Evolutionary conservation across 2,797 vertebrate genomes (phyloP).

Genomic region (Cottoperca gobio): DNA sequence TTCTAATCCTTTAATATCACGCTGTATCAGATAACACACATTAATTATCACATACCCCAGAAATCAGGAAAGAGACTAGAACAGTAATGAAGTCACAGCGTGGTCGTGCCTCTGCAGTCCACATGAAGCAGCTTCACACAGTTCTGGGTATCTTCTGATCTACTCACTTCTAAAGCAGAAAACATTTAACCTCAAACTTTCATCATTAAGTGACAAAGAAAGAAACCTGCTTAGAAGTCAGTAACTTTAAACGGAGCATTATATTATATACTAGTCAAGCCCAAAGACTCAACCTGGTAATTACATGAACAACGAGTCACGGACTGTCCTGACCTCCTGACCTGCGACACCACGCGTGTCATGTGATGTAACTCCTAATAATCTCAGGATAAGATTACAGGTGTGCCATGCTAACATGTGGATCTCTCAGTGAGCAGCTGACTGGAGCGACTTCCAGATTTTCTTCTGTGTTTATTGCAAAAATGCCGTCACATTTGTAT

Average conservation of each 20-base stretch:
- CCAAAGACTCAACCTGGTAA: constrained; percentile 1
- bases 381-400: too few species aligned
- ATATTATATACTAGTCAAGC: too few species aligned
- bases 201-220: constrained; percentile 24
- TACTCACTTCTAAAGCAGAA: constrained; percentile 24
- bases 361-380: too few species aligned
- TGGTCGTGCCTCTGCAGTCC: constrained; percentile 48
- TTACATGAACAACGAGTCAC: too few species aligned
- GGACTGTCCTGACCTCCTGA: too few species aligned
- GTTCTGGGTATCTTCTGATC: constrained; percentile 42
- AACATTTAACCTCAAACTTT: constrained; percentile 44
- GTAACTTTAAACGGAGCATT: background rate
- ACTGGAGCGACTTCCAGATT: too few species aligned
- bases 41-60: constrained; percentile 71
- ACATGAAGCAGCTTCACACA: constrained; percentile 43
- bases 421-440: constrained; percentile 18
- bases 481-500: constrained; percentile 63
- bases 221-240: constrained; percentile 10
- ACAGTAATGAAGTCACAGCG: constrained; percentile 69
- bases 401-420: too few species aligned
- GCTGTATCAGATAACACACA: constrained; percentile 66
- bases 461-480: constrained; percentile 47
- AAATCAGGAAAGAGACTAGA: constrained; percentile 54
- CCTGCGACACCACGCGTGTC: too few species aligned
- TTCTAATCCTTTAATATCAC: constrained; percentile 55